These are phyloP conservation scores for Pogonocichla stellata DNA, from an alignment of 2,113 vertebrate genomes.

Conservation along the genomic window DNA sequence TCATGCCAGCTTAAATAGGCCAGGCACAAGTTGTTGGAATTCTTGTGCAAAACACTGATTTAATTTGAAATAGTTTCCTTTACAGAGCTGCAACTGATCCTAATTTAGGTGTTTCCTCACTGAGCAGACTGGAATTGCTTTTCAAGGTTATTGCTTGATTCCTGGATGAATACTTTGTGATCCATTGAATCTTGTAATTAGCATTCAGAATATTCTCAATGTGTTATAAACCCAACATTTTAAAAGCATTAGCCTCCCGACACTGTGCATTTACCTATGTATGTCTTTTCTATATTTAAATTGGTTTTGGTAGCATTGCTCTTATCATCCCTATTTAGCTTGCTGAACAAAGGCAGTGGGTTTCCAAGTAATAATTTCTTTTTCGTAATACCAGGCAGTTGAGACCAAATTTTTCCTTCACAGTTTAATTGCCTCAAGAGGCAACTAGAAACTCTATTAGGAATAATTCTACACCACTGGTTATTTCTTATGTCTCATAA, in stretches of 20 bases:
- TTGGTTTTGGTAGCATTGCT: slow-evolving; percentile 2
- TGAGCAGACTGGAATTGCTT: background rate
- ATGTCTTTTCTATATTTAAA: slow-evolving; percentile 20
- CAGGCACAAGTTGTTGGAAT: background rate
- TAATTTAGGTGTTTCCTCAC: background rate
- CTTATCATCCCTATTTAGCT: slow-evolving; percentile 1
- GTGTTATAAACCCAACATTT: background rate
- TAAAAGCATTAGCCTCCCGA: background rate
- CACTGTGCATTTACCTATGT: background rate
- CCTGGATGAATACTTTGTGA: background rate
- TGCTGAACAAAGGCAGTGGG: background rate
- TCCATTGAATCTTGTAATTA: background rate
- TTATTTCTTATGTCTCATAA: background rate
- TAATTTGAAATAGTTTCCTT: background rate
- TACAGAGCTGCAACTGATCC: background rate
- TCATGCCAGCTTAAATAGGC: background rate
- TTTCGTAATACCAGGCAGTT: background rate
- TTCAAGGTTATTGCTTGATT: background rate
- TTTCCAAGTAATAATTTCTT: slow-evolving; percentile 37
- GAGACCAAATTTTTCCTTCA: slow-evolving; percentile 7
- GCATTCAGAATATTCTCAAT: background rate
- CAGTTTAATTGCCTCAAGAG: background rate
- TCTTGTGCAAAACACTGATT: background rate
- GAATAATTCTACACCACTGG: background rate
- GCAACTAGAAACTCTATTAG: background rate